Percentiles rank a stretch among this genome's conserved stretches.
phyloP scores from a whole-genome alignment of 1,140 invertebrate species.

The Wasmannia auropunctata region DNA sequence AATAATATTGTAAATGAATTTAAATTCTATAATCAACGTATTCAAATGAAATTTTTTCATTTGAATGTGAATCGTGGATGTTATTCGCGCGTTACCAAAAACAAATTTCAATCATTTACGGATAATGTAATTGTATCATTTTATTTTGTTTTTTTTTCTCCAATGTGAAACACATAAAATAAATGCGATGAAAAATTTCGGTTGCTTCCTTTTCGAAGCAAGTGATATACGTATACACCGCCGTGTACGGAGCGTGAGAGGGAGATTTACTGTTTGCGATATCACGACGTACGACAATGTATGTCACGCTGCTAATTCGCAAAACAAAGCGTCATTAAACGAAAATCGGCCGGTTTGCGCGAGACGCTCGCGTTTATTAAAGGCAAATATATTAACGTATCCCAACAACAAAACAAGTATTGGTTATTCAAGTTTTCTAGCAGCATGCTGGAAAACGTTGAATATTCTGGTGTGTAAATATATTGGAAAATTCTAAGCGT shows the following conservation, averaged over 20 bases:
- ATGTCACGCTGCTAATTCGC: constrained; percentile 27
- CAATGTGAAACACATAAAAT: background rate
- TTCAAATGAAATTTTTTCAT: background rate
- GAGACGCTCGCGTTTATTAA: constrained; percentile 15
- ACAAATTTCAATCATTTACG: constrained; percentile 8
- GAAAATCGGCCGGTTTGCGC: background rate
- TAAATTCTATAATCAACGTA: background rate
- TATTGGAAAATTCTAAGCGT: constrained; percentile 66
- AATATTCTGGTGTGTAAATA: constrained; percentile 72
- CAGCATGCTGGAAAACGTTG: constrained; percentile 58
- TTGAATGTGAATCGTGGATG: background rate
- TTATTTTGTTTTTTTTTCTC: background rate
- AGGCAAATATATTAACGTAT: constrained; percentile 45
- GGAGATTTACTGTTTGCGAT: constrained; percentile 15
- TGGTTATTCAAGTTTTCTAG: constrained; percentile 69
- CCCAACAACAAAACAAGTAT: constrained; percentile 45
- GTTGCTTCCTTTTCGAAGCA: background rate
- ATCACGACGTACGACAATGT: background rate
- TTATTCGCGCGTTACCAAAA: background rate
- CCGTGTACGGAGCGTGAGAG: background rate
- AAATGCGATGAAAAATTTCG: constrained; percentile 9
- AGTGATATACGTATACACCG: constrained; percentile 10
- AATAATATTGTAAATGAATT: background rate
- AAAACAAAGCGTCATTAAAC: constrained; percentile 48
- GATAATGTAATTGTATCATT: constrained; percentile 8